Conservation (phyloP, 2,888 invertebrate genomes). For the Leptopilina syphax region DNA sequence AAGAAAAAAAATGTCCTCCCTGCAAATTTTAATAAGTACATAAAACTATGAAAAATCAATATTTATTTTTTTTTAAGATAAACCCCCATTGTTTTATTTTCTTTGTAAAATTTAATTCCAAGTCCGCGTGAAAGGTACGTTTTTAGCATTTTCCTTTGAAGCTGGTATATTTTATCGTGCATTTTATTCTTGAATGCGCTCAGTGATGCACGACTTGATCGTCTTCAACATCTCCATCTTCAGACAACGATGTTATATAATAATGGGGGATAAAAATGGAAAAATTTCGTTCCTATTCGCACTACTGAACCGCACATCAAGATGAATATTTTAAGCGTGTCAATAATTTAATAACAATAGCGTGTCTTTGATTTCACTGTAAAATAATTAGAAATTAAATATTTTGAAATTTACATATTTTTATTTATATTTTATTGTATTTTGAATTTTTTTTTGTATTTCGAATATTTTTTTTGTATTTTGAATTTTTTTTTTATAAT, state of each 20-base stretch:
- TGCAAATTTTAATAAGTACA: no score
- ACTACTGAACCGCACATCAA: background rate
- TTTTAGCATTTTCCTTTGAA: slow-evolving; percentile 24
- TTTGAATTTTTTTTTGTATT: no score
- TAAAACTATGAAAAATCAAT: no score
- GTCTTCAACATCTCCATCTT: slow-evolving; percentile 21
- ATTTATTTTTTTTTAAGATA: background rate
- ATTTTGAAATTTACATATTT: no score
- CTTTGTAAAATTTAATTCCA: slow-evolving; percentile 10
- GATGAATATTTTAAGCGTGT: slow-evolving; percentile 21
- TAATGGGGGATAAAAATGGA: slow-evolving; percentile 21
- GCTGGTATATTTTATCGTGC: slow-evolving; percentile 2
- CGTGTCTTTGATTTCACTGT: background rate
- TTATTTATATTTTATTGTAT: no score
- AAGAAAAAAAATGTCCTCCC: no score
- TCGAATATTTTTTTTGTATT: no score
- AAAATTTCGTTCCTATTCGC: slow-evolving; percentile 14
- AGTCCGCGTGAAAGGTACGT: slow-evolving; percentile 2
- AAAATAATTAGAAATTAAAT: background rate
- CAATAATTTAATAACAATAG: slow-evolving; percentile 9
- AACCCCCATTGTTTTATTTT: background rate
- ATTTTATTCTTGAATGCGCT: slow-evolving; percentile 30
- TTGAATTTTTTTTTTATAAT: no score
- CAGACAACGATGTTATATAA: slow-evolving; percentile 27
- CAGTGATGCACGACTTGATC: slow-evolving; percentile 25